Percentiles rank a stretch among this genome's conserved stretches.
Conservation (phyloP, 2,888 invertebrate species). For the Lepidochrysops patricia region DNA sequence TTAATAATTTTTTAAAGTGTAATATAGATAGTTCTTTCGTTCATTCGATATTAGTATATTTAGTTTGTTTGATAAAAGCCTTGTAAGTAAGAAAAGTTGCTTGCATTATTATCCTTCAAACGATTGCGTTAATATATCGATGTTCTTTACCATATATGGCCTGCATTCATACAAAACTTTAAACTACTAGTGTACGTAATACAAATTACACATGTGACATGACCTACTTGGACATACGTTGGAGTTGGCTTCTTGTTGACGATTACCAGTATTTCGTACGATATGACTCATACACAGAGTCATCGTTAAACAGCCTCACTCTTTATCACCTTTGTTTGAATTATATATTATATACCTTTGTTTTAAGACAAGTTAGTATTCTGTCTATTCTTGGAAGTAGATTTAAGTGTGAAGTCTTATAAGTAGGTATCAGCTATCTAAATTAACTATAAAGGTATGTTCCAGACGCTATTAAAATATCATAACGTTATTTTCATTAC, state of each 20-base stretch:
- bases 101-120: neutral
- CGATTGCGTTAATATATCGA: neutral
- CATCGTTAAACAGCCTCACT: neutral
- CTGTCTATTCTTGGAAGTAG: neutral
- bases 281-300: neutral
- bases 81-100: conserved; percentile 2
- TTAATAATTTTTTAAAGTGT: too few species aligned
- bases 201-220: neutral
- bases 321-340: too few species aligned
- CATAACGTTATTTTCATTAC: too few species aligned
- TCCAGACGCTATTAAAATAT: too few species aligned
- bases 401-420: neutral
- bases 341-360: neutral
- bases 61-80: too few species aligned
- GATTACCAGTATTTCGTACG: neutral
- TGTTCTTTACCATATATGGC: conserved; percentile 5
- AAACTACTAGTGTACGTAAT: neutral
- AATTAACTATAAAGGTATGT: too few species aligned
- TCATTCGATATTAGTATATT: too few species aligned
- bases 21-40: too few species aligned
- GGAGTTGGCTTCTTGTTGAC: neutral
- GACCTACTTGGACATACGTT: conserved; percentile 3
- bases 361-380: neutral
- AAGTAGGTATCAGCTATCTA: too few species aligned
- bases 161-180: neutral